A percentile compares a stretch with the other conserved stretches of the same genome.
Conservation (phyloP, 1,140 invertebrate species). For the Saxidomus purpurata region DNA sequence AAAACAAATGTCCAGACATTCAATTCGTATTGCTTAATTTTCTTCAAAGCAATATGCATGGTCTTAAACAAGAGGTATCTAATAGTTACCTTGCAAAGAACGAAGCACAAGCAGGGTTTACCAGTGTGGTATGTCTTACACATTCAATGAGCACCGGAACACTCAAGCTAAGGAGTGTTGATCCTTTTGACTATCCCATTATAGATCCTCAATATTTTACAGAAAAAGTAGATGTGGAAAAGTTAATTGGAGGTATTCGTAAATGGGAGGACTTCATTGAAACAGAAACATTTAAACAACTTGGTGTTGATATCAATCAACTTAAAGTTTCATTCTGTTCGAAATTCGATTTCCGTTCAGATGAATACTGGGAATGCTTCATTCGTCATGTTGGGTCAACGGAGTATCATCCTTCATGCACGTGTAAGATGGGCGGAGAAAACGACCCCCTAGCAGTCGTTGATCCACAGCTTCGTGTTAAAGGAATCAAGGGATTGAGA, state of each 20-base stretch:
- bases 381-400: constrained; percentile 91
- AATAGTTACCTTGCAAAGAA: constrained; percentile 11
- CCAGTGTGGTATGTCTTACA: neutral
- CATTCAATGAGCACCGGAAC: constrained; percentile 79
- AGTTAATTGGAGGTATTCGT: constrained; percentile 58
- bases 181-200: constrained; percentile 93
- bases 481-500: constrained; percentile 67
- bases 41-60: constrained; percentile 86
- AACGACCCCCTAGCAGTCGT: constrained; percentile 92
- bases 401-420: constrained; percentile 87
- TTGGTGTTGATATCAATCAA: constrained; percentile 35
- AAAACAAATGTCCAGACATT: constrained; percentile 3
- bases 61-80: neutral
- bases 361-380: constrained; percentile 68
- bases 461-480: constrained; percentile 89
- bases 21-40: constrained; percentile 11
- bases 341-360: constrained; percentile 87
- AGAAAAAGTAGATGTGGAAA: constrained; percentile 67
- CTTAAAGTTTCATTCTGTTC: constrained; percentile 90
- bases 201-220: constrained; percentile 90
- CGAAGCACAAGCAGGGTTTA: neutral
- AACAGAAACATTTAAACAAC: constrained; percentile 53
- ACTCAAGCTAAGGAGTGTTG: constrained; percentile 85
- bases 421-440: constrained; percentile 92
- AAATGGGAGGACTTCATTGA: constrained; percentile 21